These are phyloP conservation scores for Tenthredo amoena DNA, from an alignment of 2,888 invertebrate species.

Conservation along the genomic window DNA sequence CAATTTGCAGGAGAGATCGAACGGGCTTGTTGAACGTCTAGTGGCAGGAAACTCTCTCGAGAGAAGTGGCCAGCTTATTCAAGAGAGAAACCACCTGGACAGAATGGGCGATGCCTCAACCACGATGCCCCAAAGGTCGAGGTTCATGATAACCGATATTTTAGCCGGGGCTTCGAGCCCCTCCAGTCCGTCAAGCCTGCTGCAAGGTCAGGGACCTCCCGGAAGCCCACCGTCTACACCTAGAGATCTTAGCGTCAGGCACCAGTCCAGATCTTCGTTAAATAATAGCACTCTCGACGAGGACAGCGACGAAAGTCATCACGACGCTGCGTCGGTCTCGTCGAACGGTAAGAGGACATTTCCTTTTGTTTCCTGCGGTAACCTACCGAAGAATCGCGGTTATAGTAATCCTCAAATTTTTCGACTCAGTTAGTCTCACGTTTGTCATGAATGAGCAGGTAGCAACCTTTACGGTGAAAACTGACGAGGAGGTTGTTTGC, in stretches of 20 bases:
- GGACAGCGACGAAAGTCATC: conserved; percentile 79
- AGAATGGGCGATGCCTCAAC: conserved; percentile 65
- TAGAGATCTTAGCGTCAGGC: conserved; percentile 81
- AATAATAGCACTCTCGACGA: conserved; percentile 82
- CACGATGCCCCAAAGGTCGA: conserved; percentile 84
- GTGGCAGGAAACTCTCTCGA: conserved; percentile 25
- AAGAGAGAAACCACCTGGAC: conserved; percentile 55
- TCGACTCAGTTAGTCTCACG: not conserved
- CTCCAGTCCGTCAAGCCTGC: conserved; percentile 64
- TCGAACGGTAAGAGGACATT: conserved; percentile 79
- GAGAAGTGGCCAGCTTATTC: conserved; percentile 44
- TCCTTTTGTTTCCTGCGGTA: not conserved
- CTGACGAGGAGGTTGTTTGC: too few relatives aligned
- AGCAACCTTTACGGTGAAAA: not conserved
- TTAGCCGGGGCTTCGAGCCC: conserved; percentile 80
- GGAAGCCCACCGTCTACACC: conserved; percentile 80
- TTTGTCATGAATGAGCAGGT: too few relatives aligned
- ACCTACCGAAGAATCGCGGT: not conserved
- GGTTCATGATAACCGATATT: conserved; percentile 96
- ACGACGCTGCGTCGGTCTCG: conserved; percentile 79
- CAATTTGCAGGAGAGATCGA: not conserved
- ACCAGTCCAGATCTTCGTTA: conserved; percentile 79
- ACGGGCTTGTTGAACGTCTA: conserved; percentile 40
- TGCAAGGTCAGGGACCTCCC: conserved; percentile 69
- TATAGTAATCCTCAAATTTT: not conserved